phyloP scores from a whole-genome alignment of 2,888 invertebrate genomes.

The Drosophila affinis region DNA sequence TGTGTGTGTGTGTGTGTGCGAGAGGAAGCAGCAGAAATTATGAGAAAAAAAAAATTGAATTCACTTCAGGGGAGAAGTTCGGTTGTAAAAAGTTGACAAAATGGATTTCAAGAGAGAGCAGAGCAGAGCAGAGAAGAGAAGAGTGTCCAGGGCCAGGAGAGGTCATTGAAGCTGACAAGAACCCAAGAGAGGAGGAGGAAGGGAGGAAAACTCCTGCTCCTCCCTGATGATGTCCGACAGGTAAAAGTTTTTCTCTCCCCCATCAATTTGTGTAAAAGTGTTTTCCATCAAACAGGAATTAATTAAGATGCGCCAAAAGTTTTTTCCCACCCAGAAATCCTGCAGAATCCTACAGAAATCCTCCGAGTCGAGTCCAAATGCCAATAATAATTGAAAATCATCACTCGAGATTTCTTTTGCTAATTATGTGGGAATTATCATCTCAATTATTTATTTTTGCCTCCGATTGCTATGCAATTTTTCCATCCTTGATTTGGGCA shows the following conservation, averaged over 20 bases:
- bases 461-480: slow-evolving; percentile 62
- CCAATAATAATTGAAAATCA: slow-evolving; percentile 76
- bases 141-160: slow-evolving; percentile 2
- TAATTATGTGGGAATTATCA: slow-evolving; percentile 78
- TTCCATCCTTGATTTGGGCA: slow-evolving; percentile 36
- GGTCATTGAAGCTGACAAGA: slow-evolving; percentile 56
- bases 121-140: not conserved
- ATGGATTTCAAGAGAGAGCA: slow-evolving; percentile 49
- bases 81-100: slow-evolving; percentile 74
- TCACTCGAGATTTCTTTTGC: slow-evolving; percentile 74
- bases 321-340: slow-evolving; percentile 9
- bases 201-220: not conserved
- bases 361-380: slow-evolving; percentile 16
- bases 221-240: slow-evolving; percentile 50
- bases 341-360: not conserved
- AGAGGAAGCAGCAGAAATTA: slow-evolving; percentile 48
- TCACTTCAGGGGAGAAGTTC: slow-evolving; percentile 36
- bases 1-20: slow-evolving; percentile 32
- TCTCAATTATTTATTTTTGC: slow-evolving; percentile 77
- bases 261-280: slow-evolving; percentile 78
- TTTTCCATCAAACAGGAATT: slow-evolving; percentile 83
- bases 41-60: slow-evolving; percentile 68
- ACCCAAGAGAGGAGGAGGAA: slow-evolving; percentile 22
- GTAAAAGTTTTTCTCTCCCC: slow-evolving; percentile 69
- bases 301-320: slow-evolving; percentile 79